A percentile compares a stretch with the other conserved stretches of the same genome.
Evolutionary conservation across 2,888 invertebrate genomes (phyloP).

Genomic region (Heliconius ethilla): DNA sequence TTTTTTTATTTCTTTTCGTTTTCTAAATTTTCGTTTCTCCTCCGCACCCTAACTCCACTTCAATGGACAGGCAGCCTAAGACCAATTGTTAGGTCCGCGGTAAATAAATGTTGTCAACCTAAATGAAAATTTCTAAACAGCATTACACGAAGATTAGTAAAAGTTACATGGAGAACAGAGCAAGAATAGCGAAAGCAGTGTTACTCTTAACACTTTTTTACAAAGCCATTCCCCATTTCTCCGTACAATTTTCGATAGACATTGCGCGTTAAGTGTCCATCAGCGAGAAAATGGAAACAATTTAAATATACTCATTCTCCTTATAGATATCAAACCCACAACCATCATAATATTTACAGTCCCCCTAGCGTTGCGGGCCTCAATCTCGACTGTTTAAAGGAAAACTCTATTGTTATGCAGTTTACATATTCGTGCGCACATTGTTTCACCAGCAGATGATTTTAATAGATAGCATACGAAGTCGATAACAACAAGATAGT

Average conservation of each 20-base stretch:
- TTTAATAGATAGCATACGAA: slow-evolving; percentile 13
- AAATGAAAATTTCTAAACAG: too few relatives aligned
- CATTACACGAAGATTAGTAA: too few relatives aligned
- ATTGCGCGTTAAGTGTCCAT: neutral
- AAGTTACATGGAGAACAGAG: too few relatives aligned
- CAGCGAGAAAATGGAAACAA: neutral
- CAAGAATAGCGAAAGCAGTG: too few relatives aligned
- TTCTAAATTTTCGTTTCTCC: too few relatives aligned
- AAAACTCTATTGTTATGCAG: neutral
- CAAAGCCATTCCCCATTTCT: too few relatives aligned
- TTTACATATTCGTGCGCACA: slow-evolving; percentile 18
- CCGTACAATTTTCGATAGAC: neutral
- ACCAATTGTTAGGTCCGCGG: too few relatives aligned
- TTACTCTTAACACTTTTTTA: too few relatives aligned
- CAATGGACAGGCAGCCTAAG: too few relatives aligned
- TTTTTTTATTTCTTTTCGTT: too few relatives aligned
- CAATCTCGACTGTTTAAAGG: neutral
- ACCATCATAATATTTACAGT: neutral
- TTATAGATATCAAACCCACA: neutral
- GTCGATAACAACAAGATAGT: slow-evolving; percentile 17
- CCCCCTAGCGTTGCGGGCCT: neutral
- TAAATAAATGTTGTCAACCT: too few relatives aligned
- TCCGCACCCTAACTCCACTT: too few relatives aligned
- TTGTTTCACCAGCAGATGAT: slow-evolving; percentile 17
- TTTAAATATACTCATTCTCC: neutral